Evolutionary conservation across 2,113 vertebrate genomes (phyloP), one percentile per base, ranked within the genome.

Genomic region (Psammodynastes pulverulentus): DNA sequence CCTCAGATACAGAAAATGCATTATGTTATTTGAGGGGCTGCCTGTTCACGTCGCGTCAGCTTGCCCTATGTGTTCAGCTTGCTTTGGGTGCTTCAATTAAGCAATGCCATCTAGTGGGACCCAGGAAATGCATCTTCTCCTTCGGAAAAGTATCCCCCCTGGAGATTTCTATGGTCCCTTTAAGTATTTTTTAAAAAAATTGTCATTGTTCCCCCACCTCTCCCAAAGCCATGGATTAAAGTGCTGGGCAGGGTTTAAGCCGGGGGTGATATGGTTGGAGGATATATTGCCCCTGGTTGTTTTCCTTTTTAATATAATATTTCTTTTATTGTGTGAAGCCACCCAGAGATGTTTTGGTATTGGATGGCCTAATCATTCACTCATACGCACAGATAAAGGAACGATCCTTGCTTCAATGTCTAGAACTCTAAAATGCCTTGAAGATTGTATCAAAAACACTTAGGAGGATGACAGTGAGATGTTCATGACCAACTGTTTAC

Each of bases 371-470:
- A 43, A 79, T 43, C 72, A 79, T 39, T 79, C 67, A 43, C 39
- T 79, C 34, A 43, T 21, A 43, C 72, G 86, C 88, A 92, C 93
- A 93, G 92, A 94, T 97, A 97, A 97, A 98, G 97, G 97, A 97
- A 95, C 97, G 95, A 97, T 96, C 95, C 95, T 92, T 91, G 87
- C 94, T 94, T 96, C 95, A 95, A 94, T 97, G 96, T 96, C 97
- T 96, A 97, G 97, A 97, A 95, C 84, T 95, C 92, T 95, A 95
- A 96, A 96, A 95, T 96, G 95, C 92, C 95, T 93, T 89, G 93
- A 90, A 92, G 94, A 97, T 96, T 96, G 95, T 56, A 95, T 96
- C 93, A 95, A 95, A 93, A 95, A 93, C 94, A 94, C 95, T 96
- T 96, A 95, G 94, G 96, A 95, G 92, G 95, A 95, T 94, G 95